These are phyloP conservation scores for Anser brachyrhynchus DNA, from an alignment of 2,113 vertebrate genomes.

Conservation along the genomic window DNA sequence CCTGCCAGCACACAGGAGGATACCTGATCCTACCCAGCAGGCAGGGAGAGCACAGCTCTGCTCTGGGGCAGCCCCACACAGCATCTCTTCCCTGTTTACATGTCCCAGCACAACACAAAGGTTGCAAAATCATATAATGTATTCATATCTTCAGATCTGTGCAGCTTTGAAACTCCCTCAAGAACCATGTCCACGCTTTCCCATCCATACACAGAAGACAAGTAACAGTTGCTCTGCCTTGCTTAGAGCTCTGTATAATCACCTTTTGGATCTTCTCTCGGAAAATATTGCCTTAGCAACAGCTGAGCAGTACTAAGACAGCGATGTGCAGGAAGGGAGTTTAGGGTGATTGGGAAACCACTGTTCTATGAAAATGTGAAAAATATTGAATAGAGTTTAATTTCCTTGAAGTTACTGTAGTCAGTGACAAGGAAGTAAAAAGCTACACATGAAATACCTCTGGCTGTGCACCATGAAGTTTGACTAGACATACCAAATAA, in stretches of 20 bases:
- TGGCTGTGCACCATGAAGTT: not conserved
- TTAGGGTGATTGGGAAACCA: not conserved
- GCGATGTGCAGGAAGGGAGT: not conserved
- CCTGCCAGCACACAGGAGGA: not conserved
- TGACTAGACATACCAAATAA: not conserved
- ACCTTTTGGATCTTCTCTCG: not conserved
- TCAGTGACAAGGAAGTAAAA: not conserved
- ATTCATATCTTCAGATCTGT: not conserved
- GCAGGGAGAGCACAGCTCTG: not conserved
- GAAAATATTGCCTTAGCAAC: constrained; percentile 1
- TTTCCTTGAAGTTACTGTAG: not conserved
- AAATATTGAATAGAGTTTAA: not conserved
- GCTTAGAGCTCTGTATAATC: not conserved
- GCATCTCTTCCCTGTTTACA: accelerated
- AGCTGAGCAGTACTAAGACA: not conserved
- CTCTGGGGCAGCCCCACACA: not conserved
- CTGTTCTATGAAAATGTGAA: not conserved
- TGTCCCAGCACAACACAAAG: not conserved
- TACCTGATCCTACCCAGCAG: accelerated
- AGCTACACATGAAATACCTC: not conserved
- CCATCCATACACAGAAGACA: accelerated
- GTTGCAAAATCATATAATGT: no score
- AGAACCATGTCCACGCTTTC: not conserved
- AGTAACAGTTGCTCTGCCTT: not conserved
- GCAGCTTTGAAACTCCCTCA: accelerated